A percentile compares a stretch with the other conserved stretches of the same genome.
Evolutionary conservation across 2,113 vertebrate species (phyloP).

Genomic region (Rattus norvegicus): GRCr8 NC_086022.1:165006001-165006500

Average conservation of each 20-base stretch:
- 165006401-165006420: no score
- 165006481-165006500: no score
- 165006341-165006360: neutral
- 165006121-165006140: accelerated
- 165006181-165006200: neutral
- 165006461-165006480: no score
- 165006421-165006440: no score
- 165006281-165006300: neutral
- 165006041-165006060: neutral
- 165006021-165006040: neutral
- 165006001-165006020: accelerated
- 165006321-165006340: neutral
- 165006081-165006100: slow-evolving; percentile 39
- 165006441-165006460: no score
- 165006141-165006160: slow-evolving; percentile 24
- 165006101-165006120: neutral
- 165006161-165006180: neutral
- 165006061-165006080: accelerated
- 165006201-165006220: neutral
- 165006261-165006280: neutral
- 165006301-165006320: neutral
- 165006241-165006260: neutral
- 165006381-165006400: no score
- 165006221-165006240: neutral
- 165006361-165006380: no score